A percentile compares a stretch with the other conserved stretches of the same genome.
These are phyloP conservation scores for Xylocampa areola DNA, from an alignment of 2,888 invertebrate species.

Conservation along the genomic window DNA sequence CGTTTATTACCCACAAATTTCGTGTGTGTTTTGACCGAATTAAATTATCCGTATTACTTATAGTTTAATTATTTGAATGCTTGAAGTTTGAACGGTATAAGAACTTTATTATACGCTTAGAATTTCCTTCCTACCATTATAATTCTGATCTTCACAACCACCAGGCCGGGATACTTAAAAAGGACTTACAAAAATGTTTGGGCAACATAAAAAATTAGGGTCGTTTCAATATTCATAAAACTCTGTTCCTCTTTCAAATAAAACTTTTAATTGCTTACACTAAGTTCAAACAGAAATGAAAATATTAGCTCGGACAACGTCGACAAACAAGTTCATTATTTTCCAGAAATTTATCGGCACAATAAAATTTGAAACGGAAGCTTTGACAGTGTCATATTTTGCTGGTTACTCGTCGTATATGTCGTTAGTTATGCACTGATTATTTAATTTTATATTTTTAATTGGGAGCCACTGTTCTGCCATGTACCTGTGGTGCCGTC, in stretches of 20 bases:
- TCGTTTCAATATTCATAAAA: conserved; percentile 22
- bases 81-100: no score
- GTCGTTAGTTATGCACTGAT: conserved; percentile 41
- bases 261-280: conserved; percentile 45
- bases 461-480: conserved; percentile 67
- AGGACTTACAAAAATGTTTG: background rate
- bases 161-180: background rate
- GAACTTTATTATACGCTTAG: no score
- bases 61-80: background rate
- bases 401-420: conserved; percentile 51
- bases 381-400: conserved; percentile 20
- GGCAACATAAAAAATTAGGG: background rate
- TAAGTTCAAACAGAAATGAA: conserved; percentile 29
- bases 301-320: conserved; percentile 9
- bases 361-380: conserved; percentile 1
- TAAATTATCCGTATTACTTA: no score
- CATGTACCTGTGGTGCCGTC: conserved; percentile 59
- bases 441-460: no score
- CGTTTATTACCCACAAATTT: no score
- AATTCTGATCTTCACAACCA: background rate
- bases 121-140: background rate
- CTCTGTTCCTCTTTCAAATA: conserved; percentile 19
- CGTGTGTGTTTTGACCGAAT: no score
- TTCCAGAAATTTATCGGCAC: conserved; percentile 1
- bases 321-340: conserved; percentile 3